phyloP scores from a whole-genome alignment of 2,888 invertebrate genomes.

The Celastrina argiolus region DNA sequence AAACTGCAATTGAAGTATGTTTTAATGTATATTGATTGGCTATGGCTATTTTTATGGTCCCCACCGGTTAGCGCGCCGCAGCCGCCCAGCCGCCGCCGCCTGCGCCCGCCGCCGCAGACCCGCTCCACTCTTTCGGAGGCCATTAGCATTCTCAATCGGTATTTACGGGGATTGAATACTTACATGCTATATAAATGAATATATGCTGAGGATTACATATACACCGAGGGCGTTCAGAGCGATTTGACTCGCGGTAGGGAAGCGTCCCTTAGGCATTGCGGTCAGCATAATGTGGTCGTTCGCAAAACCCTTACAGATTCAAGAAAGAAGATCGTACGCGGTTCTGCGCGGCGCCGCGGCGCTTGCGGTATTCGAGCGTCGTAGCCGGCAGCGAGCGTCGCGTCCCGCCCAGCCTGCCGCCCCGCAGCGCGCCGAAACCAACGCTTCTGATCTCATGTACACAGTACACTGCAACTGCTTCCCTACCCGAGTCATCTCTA shows the following conservation, averaged over 20 bases:
- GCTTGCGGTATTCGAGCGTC: constrained; percentile 39
- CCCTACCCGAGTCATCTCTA: constrained; percentile 69
- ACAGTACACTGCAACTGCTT: constrained; percentile 47
- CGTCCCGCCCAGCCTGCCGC: constrained; percentile 34
- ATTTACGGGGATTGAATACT: constrained; percentile 77
- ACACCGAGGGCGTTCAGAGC: constrained; percentile 56
- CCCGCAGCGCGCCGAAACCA: constrained; percentile 21
- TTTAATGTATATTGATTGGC: constrained; percentile 76
- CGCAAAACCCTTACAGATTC: constrained; percentile 76
- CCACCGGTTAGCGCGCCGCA: constrained; percentile 73
- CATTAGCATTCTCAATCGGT: constrained; percentile 75
- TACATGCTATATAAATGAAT: constrained; percentile 60
- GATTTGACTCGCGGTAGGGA: constrained; percentile 71
- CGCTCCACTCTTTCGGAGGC: constrained; percentile 70
- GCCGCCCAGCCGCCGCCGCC: constrained; percentile 46
- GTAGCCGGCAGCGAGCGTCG: constrained; percentile 31
- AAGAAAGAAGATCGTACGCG: constrained; percentile 54
- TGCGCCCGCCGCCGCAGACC: constrained; percentile 61
- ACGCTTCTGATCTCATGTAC: constrained; percentile 15
- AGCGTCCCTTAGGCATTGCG: constrained; percentile 66
- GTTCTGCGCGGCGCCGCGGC: constrained; percentile 32
- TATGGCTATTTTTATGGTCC: constrained; percentile 78
- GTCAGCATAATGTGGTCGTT: constrained; percentile 77
- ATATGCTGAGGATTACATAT: constrained; percentile 30
- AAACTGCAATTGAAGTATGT: constrained; percentile 72